phyloP scores from a whole-genome alignment of 2,797 vertebrate genomes.

The Galagoides demidoff region DNA sequence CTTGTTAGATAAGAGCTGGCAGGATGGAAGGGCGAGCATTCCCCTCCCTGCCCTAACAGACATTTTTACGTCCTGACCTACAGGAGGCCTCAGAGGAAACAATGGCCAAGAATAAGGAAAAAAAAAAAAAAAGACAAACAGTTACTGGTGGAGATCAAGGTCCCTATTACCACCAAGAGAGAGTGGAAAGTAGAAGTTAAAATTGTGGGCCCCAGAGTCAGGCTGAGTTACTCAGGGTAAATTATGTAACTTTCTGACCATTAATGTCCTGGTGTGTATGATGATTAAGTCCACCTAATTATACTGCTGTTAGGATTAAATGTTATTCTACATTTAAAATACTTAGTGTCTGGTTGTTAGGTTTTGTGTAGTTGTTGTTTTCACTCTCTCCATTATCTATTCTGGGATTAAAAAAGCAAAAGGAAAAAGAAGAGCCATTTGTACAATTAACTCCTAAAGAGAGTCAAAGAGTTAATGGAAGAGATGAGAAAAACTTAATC shows the following conservation, averaged over 20 bases:
- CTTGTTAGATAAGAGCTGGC: not conserved
- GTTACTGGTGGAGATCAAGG: not conserved
- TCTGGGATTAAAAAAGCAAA: not conserved
- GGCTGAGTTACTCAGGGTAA: not conserved
- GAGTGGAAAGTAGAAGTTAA: not conserved
- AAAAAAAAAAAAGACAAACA: not conserved
- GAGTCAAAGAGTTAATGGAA: not conserved
- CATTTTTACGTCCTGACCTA: too few species aligned
- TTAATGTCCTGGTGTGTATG: not conserved
- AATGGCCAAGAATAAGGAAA: not conserved
- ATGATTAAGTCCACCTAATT: not conserved
- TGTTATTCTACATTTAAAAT: not conserved
- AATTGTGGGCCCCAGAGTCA: not conserved
- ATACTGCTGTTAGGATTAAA: not conserved
- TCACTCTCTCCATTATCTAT: not conserved
- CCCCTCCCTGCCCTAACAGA: not conserved
- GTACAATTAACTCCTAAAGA: not conserved
- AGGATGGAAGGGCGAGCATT: not conserved
- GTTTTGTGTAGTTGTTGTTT: not conserved
- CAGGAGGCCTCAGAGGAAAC: not conserved
- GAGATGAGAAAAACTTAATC: not conserved
- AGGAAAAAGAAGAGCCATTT: not conserved
- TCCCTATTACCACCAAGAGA: not conserved
- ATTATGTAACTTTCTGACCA: not conserved
- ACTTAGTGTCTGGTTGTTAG: not conserved